Evolutionary conservation across 1,140 invertebrate species (phyloP), one percentile per base, ranked within the genome.

Genomic region (Tetragonula clypearis): DNA sequence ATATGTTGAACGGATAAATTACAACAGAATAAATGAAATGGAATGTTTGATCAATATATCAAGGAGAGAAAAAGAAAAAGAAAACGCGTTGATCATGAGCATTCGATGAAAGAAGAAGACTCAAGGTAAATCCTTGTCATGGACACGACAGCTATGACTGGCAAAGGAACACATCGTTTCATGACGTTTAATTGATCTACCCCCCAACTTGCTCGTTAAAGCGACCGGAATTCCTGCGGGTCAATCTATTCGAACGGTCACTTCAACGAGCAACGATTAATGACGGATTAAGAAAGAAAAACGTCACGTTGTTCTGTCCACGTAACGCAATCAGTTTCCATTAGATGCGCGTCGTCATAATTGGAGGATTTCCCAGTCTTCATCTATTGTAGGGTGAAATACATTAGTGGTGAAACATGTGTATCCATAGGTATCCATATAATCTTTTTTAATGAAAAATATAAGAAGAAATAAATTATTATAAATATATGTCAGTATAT

Each of bases 181-280:
- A 77, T 65, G 41, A 77, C 58, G 79, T 87, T 83, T 90, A 89
- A 90, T 92, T 87, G 87, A 87, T 90, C 82, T 75, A 84, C 82
- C 87, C 82, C 82, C 86, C 79, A 82, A 73, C 60, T 78, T 41
- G 79, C 69, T 86, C 78, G 87, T 89, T 88, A 86, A 88, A 88
- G 75, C 82, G 88, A 91, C 88, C 86, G 86, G 69, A 85, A 77
- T 79, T 87, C 86, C 82, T 82, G 86, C 74, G 15, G 87, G 78
- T 68, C 86, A 91, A 92, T 92, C 83, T 87, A 75, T 82, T 73
- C 76, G 81, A 86, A 81, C 79, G 72, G 71, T 84, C 53, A 53
- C 86, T 90, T 88, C 87, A 83, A 77, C 73, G 30, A 82, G 80
- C 58, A 77, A 82, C 65, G 73, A 83, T 83, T 83, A 86, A 83